These are phyloP conservation scores for Rhea americana DNA, from an alignment of 2,113 vertebrate genomes.

Conservation along the genomic window DNA sequence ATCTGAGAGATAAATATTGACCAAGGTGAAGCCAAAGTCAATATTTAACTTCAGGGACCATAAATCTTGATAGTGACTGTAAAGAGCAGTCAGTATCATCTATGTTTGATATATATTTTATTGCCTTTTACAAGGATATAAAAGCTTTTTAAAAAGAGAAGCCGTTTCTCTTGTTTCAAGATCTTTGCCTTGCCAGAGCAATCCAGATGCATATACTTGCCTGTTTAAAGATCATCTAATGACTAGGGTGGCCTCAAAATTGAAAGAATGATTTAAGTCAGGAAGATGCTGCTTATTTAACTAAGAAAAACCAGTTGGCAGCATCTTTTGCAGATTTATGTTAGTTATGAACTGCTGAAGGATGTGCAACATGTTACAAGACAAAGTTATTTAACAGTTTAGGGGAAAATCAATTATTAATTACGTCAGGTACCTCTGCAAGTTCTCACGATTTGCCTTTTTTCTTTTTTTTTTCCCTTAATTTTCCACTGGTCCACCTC, in stretches of 20 bases:
- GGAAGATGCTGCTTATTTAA: neutral
- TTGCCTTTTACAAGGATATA: conserved; percentile 44
- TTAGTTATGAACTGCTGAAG: neutral
- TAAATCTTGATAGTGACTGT: conserved; percentile 63
- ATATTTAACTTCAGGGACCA: conserved; percentile 65
- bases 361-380: neutral
- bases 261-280: neutral
- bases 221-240: conserved; percentile 7
- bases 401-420: conserved; percentile 18
- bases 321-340: neutral
- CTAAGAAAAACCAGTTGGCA: neutral
- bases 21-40: conserved; percentile 52
- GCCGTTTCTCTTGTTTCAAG: neutral
- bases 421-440: neutral
- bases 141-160: conserved; percentile 40
- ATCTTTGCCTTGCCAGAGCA: neutral
- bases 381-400: conserved; percentile 29
- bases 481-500: conserved; percentile 23
- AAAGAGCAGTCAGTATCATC: conserved; percentile 51
- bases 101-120: conserved; percentile 46
- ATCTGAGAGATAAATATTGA: conserved; percentile 63
- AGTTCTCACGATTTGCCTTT: neutral
- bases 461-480: neutral
- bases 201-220: neutral
- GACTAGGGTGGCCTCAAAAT: neutral